A percentile compares a stretch with the other conserved stretches of the same genome.
These are phyloP conservation scores for Amphipoea lucens DNA, from an alignment of 2,888 invertebrate genomes.

Conservation along the genomic window DNA sequence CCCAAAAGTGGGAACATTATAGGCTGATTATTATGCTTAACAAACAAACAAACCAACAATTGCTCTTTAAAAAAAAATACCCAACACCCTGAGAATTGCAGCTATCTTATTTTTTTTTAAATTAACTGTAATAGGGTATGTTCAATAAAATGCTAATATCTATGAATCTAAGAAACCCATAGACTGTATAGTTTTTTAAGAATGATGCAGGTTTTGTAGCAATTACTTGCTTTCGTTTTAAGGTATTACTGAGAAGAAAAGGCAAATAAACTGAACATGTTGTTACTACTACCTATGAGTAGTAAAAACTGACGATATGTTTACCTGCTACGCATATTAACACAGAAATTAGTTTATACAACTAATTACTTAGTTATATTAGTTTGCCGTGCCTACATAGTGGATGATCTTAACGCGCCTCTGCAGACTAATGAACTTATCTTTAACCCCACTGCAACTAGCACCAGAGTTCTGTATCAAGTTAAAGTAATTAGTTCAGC, in stretches of 20 bases:
- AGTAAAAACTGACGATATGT: not conserved
- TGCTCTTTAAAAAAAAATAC: not conserved
- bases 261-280: not conserved
- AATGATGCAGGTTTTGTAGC: not conserved
- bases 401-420: slow-evolving; percentile 47
- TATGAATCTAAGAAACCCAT: not conserved
- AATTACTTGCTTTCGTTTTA: not conserved
- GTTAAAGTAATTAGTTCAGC: slow-evolving; percentile 46
- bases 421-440: slow-evolving; percentile 50
- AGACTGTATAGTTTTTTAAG: not conserved
- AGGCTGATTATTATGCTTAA: too few relatives aligned
- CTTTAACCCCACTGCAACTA: slow-evolving; percentile 39
- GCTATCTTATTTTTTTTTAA: not conserved
- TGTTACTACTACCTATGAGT: not conserved
- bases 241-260: not conserved
- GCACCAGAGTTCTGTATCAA: slow-evolving; percentile 33
- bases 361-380: slow-evolving; percentile 53
- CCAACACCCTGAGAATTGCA: not conserved
- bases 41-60: not conserved
- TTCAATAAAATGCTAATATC: not conserved
- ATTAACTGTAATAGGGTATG: not conserved
- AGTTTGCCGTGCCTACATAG: slow-evolving; percentile 30
- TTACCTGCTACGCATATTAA: slow-evolving; percentile 29
- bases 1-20: too few relatives aligned
- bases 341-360: slow-evolving; percentile 41